Percentiles rank a stretch among this genome's conserved stretches.
Conservation (phyloP, 2,888 invertebrate genomes). For the Strigamia crassipes region DNA sequence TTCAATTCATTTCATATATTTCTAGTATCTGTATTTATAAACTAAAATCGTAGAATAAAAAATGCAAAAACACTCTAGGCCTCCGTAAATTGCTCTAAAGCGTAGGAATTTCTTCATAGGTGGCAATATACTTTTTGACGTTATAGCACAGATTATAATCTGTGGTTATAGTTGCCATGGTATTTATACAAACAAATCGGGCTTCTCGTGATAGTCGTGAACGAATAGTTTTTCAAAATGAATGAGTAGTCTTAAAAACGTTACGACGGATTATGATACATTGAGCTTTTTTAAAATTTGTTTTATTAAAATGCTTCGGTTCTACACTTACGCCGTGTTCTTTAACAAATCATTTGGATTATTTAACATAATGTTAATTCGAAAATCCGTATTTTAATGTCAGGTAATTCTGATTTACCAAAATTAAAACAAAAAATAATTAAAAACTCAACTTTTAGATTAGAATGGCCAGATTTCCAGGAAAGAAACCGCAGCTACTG, state of each 20-base stretch:
- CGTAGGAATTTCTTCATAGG: neutral
- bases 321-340: neutral
- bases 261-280: no score
- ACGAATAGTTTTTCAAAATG: constrained; percentile 6
- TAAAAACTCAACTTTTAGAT: no score
- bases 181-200: neutral
- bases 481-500: neutral
- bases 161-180: neutral
- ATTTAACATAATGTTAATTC: neutral
- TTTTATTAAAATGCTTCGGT: neutral
- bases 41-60: no score
- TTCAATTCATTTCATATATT: no score
- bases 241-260: neutral
- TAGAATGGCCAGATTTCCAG: neutral
- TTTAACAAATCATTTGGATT: neutral
- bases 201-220: neutral
- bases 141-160: no score
- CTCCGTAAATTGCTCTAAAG: neutral
- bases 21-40: no score
- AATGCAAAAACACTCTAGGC: no score
- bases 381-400: neutral
- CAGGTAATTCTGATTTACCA: neutral
- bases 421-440: neutral
- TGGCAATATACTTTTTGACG: neutral
- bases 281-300: neutral